Conservation (phyloP, 2,888 invertebrate genomes). For the Hyposoter dolosus region DNA sequence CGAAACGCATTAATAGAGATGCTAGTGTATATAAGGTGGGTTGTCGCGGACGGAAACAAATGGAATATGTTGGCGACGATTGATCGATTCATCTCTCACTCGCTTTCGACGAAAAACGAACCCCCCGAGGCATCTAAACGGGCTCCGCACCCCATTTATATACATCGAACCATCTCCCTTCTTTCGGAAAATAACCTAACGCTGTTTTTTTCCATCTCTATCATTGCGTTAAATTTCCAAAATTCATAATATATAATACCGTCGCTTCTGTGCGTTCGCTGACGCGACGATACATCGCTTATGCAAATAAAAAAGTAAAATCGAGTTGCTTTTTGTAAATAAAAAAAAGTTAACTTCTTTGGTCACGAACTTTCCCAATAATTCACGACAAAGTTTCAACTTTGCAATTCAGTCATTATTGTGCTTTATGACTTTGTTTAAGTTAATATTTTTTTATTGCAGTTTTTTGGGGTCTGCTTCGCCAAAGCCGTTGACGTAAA, state of each 20-base stretch:
- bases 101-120: conserved; percentile 64
- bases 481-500: too few species aligned
- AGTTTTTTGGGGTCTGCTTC: too few species aligned
- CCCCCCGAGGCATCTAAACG: conserved; percentile 62
- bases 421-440: neutral
- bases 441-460: too few species aligned
- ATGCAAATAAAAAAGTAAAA: neutral
- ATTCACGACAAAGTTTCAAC: neutral
- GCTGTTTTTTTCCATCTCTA: conserved; percentile 32
- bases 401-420: neutral
- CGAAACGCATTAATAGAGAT: conserved; percentile 83
- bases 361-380: neutral
- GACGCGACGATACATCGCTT: conserved; percentile 35
- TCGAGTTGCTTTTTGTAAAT: neutral
- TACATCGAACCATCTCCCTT: conserved; percentile 36
- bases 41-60: conserved; percentile 82
- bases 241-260: conserved; percentile 19
- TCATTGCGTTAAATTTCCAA: conserved; percentile 57
- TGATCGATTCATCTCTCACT: conserved; percentile 80
- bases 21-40: conserved; percentile 74
- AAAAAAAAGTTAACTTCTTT: neutral
- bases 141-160: conserved; percentile 35
- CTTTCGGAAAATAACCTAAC: conserved; percentile 49
- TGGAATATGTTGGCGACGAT: conserved; percentile 76
- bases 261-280: conserved; percentile 47